phyloP scores from a whole-genome alignment of 2,888 invertebrate genomes.

The Heliconius ethilla region DNA sequence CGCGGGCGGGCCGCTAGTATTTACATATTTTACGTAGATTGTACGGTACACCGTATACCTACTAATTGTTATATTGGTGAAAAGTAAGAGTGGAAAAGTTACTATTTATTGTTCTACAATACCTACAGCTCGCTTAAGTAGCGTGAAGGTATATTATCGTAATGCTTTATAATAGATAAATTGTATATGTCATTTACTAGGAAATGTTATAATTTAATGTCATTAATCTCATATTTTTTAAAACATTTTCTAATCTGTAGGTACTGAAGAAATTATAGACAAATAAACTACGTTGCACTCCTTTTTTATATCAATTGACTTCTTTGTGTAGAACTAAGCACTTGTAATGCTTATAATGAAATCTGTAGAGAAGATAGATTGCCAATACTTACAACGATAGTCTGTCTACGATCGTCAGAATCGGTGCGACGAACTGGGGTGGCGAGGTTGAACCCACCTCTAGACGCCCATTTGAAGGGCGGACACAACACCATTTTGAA shows the following conservation, averaged over 20 bases:
- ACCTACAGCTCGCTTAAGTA: background rate
- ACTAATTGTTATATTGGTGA: background rate
- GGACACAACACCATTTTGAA: constrained; percentile 74
- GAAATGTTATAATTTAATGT: background rate
- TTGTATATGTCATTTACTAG: background rate
- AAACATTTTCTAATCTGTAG: background rate
- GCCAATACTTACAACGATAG: constrained; percentile 64
- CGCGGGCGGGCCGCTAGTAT: too few relatives aligned
- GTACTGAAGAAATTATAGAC: background rate
- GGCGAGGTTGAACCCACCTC: constrained; percentile 68
- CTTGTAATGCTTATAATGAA: background rate
- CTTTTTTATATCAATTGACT: background rate
- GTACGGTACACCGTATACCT: background rate
- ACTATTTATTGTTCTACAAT: background rate
- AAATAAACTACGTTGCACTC: background rate
- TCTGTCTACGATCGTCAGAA: constrained; percentile 57
- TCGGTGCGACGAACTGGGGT: constrained; percentile 50
- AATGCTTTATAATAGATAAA: background rate
- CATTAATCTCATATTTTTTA: background rate
- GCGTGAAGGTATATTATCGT: constrained; percentile 17
- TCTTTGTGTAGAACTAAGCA: background rate
- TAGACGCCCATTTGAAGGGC: constrained; percentile 70
- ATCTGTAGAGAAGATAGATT: constrained; percentile 16
- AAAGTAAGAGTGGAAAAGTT: background rate
- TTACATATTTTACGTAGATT: too few relatives aligned